These are phyloP conservation scores for Lysandra bellargus DNA, from an alignment of 2,888 invertebrate genomes.

Conservation along the genomic window DNA sequence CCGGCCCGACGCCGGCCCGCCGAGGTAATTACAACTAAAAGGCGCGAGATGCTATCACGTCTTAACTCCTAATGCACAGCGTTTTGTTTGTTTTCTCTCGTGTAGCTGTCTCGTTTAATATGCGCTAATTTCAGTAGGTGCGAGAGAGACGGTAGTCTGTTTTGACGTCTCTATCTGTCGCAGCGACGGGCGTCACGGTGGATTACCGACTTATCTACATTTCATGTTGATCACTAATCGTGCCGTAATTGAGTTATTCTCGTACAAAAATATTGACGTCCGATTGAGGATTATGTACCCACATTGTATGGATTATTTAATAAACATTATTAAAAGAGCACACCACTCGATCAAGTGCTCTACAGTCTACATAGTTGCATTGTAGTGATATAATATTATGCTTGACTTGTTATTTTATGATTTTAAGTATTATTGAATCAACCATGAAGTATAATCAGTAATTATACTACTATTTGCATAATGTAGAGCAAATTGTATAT, in stretches of 20 bases:
- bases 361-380: background rate
- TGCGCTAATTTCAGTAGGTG: slow-evolving; percentile 37
- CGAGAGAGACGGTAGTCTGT: slow-evolving; percentile 55
- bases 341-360: background rate
- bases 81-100: slow-evolving; percentile 74
- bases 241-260: slow-evolving; percentile 46
- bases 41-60: slow-evolving; percentile 69
- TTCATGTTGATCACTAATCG: slow-evolving; percentile 38
- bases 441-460: background rate
- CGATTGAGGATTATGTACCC: background rate
- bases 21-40: slow-evolving; percentile 71
- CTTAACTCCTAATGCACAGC: slow-evolving; percentile 68
- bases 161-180: slow-evolving; percentile 66
- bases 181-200: slow-evolving; percentile 47
- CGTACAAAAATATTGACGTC: slow-evolving; percentile 6
- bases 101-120: slow-evolving; percentile 53
- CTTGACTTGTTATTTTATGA: background rate
- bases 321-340: slow-evolving; percentile 8
- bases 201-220: background rate
- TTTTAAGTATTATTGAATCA: background rate
- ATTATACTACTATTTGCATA: background rate
- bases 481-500: too few relatives aligned
- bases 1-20: background rate
- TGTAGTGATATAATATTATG: background rate
- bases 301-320: background rate